These are phyloP conservation scores for Zaprionus ghesquierei DNA, from an alignment of 1,140 invertebrate genomes.

Conservation along the genomic window DNA sequence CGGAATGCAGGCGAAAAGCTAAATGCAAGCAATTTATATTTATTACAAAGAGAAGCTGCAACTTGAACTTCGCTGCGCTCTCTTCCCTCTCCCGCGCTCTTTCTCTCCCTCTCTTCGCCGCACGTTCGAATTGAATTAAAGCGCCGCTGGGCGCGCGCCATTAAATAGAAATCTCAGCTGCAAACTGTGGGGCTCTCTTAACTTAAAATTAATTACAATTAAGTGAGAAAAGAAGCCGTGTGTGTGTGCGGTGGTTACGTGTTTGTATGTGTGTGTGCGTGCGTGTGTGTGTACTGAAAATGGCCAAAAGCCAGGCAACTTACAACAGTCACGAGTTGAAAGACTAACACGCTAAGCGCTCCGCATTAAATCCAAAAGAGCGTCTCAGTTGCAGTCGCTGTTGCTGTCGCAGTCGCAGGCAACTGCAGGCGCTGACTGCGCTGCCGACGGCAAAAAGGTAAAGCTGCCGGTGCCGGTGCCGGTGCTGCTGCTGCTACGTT, in stretches of 20 bases:
- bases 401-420: slow-evolving; percentile 2
- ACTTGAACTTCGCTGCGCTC: neutral
- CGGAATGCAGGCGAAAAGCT: neutral
- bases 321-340: slow-evolving; percentile 62
- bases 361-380: slow-evolving; percentile 52
- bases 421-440: slow-evolving; percentile 22
- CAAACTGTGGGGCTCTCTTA: slow-evolving; percentile 13
- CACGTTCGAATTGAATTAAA: slow-evolving; percentile 12
- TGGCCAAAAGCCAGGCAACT: slow-evolving; percentile 42
- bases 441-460: slow-evolving; percentile 29
- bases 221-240: slow-evolving; percentile 6
- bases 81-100: neutral
- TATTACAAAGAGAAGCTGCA: neutral
- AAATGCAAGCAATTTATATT: neutral
- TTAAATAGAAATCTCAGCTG: slow-evolving; percentile 29
- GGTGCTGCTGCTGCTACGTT: slow-evolving; percentile 30
- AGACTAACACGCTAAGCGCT: slow-evolving; percentile 54
- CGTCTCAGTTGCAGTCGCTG: slow-evolving; percentile 27
- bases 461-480: slow-evolving; percentile 25
- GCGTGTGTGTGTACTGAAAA: slow-evolving; percentile 11
- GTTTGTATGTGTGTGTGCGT: slow-evolving; percentile 4
- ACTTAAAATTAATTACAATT: slow-evolving; percentile 43
- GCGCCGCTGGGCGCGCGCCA: neutral
- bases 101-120: neutral
- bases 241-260: neutral